A percentile compares a stretch with the other conserved stretches of the same genome.
Evolutionary conservation across 1,140 invertebrate species (phyloP).

Genomic region (Drosophila pallidifrons): DNA sequence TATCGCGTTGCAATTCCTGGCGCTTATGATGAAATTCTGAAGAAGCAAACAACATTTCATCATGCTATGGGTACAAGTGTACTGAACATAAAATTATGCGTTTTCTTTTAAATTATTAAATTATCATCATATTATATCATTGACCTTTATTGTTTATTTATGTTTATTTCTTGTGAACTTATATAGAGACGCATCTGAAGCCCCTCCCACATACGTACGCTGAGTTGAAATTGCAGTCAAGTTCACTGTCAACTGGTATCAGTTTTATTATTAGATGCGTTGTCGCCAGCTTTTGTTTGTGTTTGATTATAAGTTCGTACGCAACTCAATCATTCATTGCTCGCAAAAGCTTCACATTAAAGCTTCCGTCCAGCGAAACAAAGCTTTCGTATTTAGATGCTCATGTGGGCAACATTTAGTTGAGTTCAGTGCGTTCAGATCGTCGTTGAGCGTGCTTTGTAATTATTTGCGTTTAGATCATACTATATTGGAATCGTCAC

Average conservation of each 20-base stretch:
- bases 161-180: too few relatives aligned
- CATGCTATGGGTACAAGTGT: neutral
- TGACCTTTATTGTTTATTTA: too few relatives aligned
- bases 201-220: neutral
- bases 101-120: too few relatives aligned
- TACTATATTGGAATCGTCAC: neutral
- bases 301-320: neutral
- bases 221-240: conserved; percentile 19
- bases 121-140: too few relatives aligned
- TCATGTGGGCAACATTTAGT: conserved; percentile 13
- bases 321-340: conserved; percentile 19
- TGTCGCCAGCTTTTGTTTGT: conserved; percentile 10
- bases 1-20: too few relatives aligned
- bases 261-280: conserved; percentile 4
- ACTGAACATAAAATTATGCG: neutral
- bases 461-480: neutral
- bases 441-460: neutral
- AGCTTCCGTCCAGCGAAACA: conserved; percentile 12
- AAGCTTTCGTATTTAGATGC: conserved; percentile 1
- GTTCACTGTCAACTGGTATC: conserved; percentile 19
- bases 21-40: neutral
- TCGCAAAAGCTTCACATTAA: conserved; percentile 27
- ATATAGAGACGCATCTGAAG: neutral
- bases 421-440: conserved; percentile 17
- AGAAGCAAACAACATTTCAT: neutral